These are phyloP conservation scores for Zygaena filipendulae DNA, from an alignment of 2,888 invertebrate species.

Conservation along the genomic window DNA sequence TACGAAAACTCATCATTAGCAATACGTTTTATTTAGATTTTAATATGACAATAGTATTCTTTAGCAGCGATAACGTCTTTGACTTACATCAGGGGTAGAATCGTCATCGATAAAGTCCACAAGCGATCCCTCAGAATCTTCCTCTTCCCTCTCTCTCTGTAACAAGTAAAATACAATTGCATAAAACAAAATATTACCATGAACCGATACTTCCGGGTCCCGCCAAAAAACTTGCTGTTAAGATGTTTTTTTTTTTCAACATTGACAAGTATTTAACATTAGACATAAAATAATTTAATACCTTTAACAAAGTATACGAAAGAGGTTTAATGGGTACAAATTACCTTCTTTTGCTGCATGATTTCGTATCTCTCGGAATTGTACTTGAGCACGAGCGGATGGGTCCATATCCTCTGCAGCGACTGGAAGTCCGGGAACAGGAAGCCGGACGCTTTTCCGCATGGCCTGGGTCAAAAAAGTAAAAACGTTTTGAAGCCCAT, in stretches of 20 bases:
- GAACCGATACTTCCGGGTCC: too few relatives aligned
- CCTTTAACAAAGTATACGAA: too few relatives aligned
- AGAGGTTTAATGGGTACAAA: neutral
- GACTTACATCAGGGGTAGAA: constrained; percentile 50
- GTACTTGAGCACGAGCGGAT: constrained; percentile 79
- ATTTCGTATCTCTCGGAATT: constrained; percentile 70
- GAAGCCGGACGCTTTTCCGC: constrained; percentile 71
- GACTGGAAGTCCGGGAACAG: constrained; percentile 80
- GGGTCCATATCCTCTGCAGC: constrained; percentile 85
- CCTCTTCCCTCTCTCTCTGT: constrained; percentile 60
- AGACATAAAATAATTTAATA: too few relatives aligned
- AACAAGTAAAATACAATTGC: too few relatives aligned
- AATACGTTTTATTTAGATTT: too few relatives aligned
- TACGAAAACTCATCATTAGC: too few relatives aligned
- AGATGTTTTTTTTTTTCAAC: too few relatives aligned
- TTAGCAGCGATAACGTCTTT: too few relatives aligned
- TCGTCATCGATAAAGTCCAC: constrained; percentile 79
- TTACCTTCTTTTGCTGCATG: constrained; percentile 65
- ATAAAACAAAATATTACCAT: constrained; percentile 6
- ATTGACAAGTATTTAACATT: too few relatives aligned
- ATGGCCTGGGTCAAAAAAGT: constrained; percentile 32
- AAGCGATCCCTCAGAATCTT: constrained; percentile 78
- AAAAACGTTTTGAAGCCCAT: too few relatives aligned
- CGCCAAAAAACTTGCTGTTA: too few relatives aligned
- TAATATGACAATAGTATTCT: too few relatives aligned